Evolutionary conservation across 2,888 invertebrate species (phyloP), one percentile per base, ranked within the genome.

Genomic region (Graphium colonna): DNA sequence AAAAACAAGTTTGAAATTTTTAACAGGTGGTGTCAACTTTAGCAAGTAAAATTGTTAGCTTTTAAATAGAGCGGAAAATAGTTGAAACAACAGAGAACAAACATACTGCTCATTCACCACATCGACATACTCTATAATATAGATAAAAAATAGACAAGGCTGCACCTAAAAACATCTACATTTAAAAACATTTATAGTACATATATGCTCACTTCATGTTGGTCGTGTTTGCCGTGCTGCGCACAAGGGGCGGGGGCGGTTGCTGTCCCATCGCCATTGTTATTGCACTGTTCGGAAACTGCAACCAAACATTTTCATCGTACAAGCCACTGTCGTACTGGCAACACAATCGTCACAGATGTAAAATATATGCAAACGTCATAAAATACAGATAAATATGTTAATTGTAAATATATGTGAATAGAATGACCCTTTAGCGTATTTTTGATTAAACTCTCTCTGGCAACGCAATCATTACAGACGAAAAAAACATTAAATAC

Each of bases 161-260:
- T 58, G 60, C 55, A 52, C 56, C 26, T 18, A 26, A 44, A 15
- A 28, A n/a, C 16, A 26, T 15, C 36, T n/a, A 21, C 4, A 26
- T 26, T n/a, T n/a, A n/a, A n/a, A n/a, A n/a, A n/a, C n/a, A n/a
- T n/a, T n/a, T n/a, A n/a, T n/a, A n/a, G n/a, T n/a, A n/a, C n/a
- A n/a, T n/a, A n/a, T 54, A 68, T 82, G 79, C 90, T 89, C 84
- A 90, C 90, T 88, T 89, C 82, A 90, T 89, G 60, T 79, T 86
- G 57, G 79, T 69, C 26, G 87, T 77, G 86, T 91, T 91, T 65
- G 89, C 87, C 41, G 91, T 81, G 60, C 85, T 88, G 70, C 92
- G 83, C 66, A 92, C 91, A 56, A 92, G 82, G 44, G 91, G 92
- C 73, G 88, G 82, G 75, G 92, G 83, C 75, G 80, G 89, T 75